A percentile compares a stretch with the other conserved stretches of the same genome.
phyloP scores from a whole-genome alignment of 1,140 invertebrate species.

The Musca domestica region DNA sequence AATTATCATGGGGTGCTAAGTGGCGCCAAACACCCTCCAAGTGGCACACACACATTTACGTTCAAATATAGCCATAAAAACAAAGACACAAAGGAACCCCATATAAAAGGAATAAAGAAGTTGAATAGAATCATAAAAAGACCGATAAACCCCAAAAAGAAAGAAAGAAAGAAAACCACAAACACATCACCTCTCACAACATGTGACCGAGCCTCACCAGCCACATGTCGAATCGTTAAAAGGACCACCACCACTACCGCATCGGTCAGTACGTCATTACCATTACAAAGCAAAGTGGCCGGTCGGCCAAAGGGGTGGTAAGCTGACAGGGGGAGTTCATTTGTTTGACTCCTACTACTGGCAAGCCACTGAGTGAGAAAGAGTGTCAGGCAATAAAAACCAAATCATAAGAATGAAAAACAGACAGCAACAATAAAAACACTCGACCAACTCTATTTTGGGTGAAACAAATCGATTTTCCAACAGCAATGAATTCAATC shows the following conservation, averaged over 20 bases:
- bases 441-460: not conserved
- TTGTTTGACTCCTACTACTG: not conserved
- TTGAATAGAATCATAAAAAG: constrained; percentile 14
- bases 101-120: not conserved
- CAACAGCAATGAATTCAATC: not conserved
- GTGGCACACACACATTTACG: too few species aligned
- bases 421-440: not conserved
- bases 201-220: too few species aligned
- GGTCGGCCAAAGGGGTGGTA: not conserved
- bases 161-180: constrained; percentile 3
- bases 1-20: constrained; percentile 14
- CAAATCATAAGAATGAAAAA: not conserved
- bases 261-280: not conserved
- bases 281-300: not conserved
- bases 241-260: not conserved
- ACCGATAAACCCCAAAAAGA: too few species aligned
- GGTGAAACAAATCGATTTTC: constrained; percentile 21
- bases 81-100: too few species aligned
- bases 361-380: not conserved
- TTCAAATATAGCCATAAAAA: constrained; percentile 11
- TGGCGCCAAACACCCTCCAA: not conserved
- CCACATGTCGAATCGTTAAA: not conserved
- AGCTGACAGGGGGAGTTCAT: not conserved
- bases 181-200: not conserved
- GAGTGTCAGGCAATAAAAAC: constrained; percentile 1